phyloP scores from a whole-genome alignment of 2,797 vertebrate genomes.

The Tamandua tetradactyla region DNA sequence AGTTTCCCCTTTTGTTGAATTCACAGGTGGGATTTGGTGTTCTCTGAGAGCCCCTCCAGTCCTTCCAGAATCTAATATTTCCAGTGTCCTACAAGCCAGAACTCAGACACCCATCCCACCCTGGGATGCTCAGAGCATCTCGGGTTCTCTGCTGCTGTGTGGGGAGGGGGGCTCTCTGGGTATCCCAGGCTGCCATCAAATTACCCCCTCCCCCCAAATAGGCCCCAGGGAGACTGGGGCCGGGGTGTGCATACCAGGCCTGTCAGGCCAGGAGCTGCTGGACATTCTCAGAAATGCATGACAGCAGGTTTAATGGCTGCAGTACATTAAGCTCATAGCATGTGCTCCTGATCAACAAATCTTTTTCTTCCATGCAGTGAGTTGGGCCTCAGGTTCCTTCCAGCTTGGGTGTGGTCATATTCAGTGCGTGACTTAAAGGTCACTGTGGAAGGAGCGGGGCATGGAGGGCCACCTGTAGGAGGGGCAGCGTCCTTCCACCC shows the following conservation, averaged over 20 bases:
- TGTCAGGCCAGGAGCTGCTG: background rate
- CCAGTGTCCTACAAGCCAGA: background rate
- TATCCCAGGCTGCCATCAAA: background rate
- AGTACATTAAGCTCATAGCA: background rate
- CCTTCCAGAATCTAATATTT: background rate
- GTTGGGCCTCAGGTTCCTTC: background rate
- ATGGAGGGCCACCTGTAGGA: background rate
- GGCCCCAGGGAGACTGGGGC: background rate
- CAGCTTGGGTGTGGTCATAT: background rate
- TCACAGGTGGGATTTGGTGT: background rate
- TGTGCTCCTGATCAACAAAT: background rate
- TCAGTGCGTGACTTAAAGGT: background rate
- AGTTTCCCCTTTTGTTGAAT: background rate
- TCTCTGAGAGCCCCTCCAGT: background rate
- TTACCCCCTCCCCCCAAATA: fast-evolving
- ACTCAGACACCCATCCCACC: background rate
- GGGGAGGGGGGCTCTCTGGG: background rate
- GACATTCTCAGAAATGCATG: background rate
- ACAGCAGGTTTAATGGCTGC: background rate
- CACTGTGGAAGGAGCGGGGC: background rate
- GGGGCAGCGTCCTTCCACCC: background rate
- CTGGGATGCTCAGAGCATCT: background rate
- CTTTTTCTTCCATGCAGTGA: background rate
- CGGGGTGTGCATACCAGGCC: background rate
- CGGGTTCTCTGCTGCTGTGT: background rate